phyloP scores from a whole-genome alignment of 2,888 invertebrate species.

The Isotomurus palustris region DNA sequence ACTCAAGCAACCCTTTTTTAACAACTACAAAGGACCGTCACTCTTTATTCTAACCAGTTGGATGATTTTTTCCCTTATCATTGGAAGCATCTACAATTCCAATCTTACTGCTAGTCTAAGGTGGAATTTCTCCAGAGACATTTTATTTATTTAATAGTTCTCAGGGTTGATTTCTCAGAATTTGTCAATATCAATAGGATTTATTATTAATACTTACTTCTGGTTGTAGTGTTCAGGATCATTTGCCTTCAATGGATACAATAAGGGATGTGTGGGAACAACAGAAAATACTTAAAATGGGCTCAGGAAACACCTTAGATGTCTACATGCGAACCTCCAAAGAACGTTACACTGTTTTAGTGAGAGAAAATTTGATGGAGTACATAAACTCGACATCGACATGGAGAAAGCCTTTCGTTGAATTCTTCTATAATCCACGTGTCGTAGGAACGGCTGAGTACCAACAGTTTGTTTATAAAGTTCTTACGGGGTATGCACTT shows the following conservation, averaged over 20 bases:
- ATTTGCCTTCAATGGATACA: not conserved
- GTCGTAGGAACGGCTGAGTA: not conserved
- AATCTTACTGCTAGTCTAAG: slow-evolving; percentile 18
- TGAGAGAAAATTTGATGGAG: not conserved
- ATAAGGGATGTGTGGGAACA: slow-evolving; percentile 12
- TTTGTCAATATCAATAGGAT: too few species aligned
- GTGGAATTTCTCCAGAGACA: slow-evolving; percentile 1
- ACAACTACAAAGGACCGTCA: slow-evolving; percentile 13
- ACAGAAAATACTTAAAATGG: slow-evolving; percentile 7
- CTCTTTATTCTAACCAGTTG: slow-evolving; percentile 11
- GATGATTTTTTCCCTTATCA: slow-evolving; percentile 12
- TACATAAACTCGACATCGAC: too few species aligned
- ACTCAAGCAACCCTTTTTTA: slow-evolving; percentile 13
- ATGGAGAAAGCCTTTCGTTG: too few species aligned
- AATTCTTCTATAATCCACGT: too few species aligned
- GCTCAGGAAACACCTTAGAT: slow-evolving; percentile 1
- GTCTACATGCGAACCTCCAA: slow-evolving; percentile 4
- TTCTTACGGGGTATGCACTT: not conserved
- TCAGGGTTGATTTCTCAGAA: too few species aligned
- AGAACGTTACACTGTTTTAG: not conserved
- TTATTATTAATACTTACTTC: too few species aligned
- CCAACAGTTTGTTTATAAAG: not conserved
- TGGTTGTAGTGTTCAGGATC: slow-evolving; percentile 1
- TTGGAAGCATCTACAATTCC: slow-evolving; percentile 18
- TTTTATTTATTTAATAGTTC: too few species aligned